Evolutionary conservation across 2,113 vertebrate genomes (phyloP).

Genomic region (Rhagologus leucostigma): DNA sequence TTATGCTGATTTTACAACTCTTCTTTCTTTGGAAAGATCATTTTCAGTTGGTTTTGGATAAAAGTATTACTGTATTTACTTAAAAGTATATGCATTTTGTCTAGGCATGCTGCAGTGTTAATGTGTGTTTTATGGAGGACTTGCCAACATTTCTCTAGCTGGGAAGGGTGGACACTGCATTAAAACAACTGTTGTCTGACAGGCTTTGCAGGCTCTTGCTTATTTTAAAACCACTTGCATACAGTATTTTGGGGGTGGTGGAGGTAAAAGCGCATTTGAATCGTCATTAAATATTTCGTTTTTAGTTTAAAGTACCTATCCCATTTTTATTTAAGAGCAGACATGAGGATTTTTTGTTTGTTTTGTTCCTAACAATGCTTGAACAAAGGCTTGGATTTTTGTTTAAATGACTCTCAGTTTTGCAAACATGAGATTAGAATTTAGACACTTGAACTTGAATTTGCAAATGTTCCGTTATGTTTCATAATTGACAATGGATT

Average conservation of each 20-base stretch:
- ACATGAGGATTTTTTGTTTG: background rate
- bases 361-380: background rate
- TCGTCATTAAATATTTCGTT: background rate
- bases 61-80: background rate
- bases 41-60: background rate
- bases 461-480: background rate
- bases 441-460: background rate
- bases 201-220: background rate
- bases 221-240: background rate
- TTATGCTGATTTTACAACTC: background rate
- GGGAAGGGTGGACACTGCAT: background rate
- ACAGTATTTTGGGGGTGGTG: background rate
- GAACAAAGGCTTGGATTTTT: background rate
- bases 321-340: background rate
- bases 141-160: background rate
- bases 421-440: background rate
- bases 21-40: constrained; percentile 8
- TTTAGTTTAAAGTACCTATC: background rate
- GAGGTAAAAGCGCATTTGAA: background rate
- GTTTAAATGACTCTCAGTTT: background rate
- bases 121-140: background rate
- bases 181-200: background rate
- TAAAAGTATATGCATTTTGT: background rate
- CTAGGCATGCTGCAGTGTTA: background rate
- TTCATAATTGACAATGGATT: background rate